Percentiles rank a stretch among this genome's conserved stretches.
These are phyloP conservation scores for Anolis apletophallus DNA, from an alignment of 2,797 vertebrate genomes.

Conservation along the genomic window DNA sequence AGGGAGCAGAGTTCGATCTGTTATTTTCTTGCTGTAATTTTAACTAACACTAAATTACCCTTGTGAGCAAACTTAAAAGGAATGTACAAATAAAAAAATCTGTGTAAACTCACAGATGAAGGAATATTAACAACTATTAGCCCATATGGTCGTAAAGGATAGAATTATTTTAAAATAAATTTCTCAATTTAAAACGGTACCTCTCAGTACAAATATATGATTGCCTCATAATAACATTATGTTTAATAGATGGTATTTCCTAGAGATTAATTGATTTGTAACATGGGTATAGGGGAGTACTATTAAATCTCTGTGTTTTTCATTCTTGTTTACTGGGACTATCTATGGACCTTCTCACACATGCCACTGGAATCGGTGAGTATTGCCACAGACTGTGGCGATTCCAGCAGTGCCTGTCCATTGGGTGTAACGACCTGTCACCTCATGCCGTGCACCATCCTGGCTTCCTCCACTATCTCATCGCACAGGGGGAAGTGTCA, in stretches of 20 bases:
- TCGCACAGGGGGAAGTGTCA: too few relatives aligned
- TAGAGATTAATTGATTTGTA: neutral
- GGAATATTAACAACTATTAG: neutral
- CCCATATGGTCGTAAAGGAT: neutral
- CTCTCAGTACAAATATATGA: neutral
- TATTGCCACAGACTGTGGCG: too few relatives aligned
- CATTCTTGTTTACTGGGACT: too few relatives aligned
- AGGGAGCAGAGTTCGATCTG: neutral
- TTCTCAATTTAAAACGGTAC: constrained; percentile 6
- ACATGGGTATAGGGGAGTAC: neutral
- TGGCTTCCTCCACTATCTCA: too few relatives aligned
- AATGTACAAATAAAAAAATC: neutral
- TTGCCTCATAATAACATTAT: neutral
- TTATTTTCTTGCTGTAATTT: neutral
- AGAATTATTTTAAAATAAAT: neutral
- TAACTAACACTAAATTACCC: constrained; percentile 8
- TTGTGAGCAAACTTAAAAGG: neutral
- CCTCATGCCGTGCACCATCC: too few relatives aligned
- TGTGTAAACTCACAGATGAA: neutral
- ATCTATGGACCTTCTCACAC: too few relatives aligned
- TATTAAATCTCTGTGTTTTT: neutral
- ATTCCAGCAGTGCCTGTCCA: too few relatives aligned
- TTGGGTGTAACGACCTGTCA: too few relatives aligned
- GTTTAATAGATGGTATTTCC: neutral
- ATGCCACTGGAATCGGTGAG: too few relatives aligned